Evolutionary conservation across 2,113 vertebrate genomes (phyloP), one percentile per base, ranked within the genome.

Genomic region (Macaca nemestrina): DNA sequence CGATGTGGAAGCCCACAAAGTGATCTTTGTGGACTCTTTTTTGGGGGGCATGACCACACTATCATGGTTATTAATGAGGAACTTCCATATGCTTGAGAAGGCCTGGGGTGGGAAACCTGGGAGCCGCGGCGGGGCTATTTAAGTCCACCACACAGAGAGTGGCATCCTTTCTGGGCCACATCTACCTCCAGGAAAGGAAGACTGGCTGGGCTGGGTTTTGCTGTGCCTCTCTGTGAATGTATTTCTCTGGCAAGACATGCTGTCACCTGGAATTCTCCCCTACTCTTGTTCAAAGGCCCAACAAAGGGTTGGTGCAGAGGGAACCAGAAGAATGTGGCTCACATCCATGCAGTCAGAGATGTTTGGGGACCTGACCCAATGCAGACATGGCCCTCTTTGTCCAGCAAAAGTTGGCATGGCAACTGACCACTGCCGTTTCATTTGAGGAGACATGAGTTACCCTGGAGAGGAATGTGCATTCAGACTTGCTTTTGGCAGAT

Each of bases 1-100:
- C 17, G 6, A 79, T 96, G 50, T 30, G 48, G 93, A 59, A 96
- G 94, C 82, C 92, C 92, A 73, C 96, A 95, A 55, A 95, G 87
- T 95, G 75, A 89, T 96, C 78, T 94, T 48, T 83, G 52, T 93
- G 75, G 61, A 87, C 92, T 93, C 82, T 92, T 86, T 3, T 96
- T 90, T 57, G n/a, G 59, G 79, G 22, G 75, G 27, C 0, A 5
- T 50, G 68, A 94, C 94, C 94, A 72, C 83, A 61, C 45, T 38
- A 14, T 50, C 67, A 20, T 78, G 89, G 93, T 92, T 97, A 95
- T 94, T 88, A 93, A 95, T 73, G 45, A 83, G 87, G 43, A 80
- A 45, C 48, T 92, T 92, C 78, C 87, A 48, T 76, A 90, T 93
- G 61, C 75, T 59, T 48, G 25, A 87, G 90, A 43, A 95, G 93